Evolutionary conservation across 92 coral and sea anemone species (phyloP).

Genomic region (Siderastrea radians): DNA sequence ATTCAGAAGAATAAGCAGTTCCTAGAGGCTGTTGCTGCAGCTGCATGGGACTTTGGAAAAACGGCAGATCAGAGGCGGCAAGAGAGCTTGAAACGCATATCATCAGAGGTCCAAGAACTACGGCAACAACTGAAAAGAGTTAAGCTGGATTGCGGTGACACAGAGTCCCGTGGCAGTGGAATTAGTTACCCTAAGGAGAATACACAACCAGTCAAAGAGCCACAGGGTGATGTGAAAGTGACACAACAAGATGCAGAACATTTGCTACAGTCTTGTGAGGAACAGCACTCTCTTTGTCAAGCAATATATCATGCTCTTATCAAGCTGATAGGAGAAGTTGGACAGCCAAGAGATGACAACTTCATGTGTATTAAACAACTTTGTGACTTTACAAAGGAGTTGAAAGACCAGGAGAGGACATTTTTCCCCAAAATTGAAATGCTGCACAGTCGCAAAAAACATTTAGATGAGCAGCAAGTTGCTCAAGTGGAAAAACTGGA

Average conservation of each 20-base stretch:
- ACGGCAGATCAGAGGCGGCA: slow-evolving; percentile 78
- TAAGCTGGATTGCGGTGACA: slow-evolving; percentile 45
- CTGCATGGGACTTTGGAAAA: slow-evolving; percentile 71
- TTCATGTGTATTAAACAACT: slow-evolving; percentile 72
- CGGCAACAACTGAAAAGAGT: slow-evolving; percentile 66
- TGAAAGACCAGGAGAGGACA: slow-evolving; percentile 70
- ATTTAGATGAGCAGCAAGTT: slow-evolving; percentile 53
- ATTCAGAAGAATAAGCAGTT: slow-evolving; percentile 74
- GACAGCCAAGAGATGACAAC: slow-evolving; percentile 79
- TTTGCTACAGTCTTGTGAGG: slow-evolving; percentile 63
- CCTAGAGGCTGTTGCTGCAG: slow-evolving; percentile 72
- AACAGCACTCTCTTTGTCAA: slow-evolving; percentile 66
- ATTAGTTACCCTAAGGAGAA: neutral
- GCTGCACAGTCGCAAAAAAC: slow-evolving; percentile 25
- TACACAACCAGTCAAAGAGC: neutral
- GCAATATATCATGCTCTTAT: slow-evolving; percentile 67
- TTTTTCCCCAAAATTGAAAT: slow-evolving; percentile 70
- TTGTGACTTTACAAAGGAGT: slow-evolving; percentile 76
- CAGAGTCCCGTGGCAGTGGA: slow-evolving; percentile 2
- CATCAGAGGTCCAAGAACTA: slow-evolving; percentile 76
- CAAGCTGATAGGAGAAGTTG: slow-evolving; percentile 87
- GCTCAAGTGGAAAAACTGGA: slow-evolving; percentile 54
- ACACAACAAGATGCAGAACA: slow-evolving; percentile 45
- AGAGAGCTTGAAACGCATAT: slow-evolving; percentile 85
- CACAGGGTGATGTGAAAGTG: neutral